Conservation (phyloP, 1,140 invertebrate species). For the Thaumatotibia leucotreta region DNA sequence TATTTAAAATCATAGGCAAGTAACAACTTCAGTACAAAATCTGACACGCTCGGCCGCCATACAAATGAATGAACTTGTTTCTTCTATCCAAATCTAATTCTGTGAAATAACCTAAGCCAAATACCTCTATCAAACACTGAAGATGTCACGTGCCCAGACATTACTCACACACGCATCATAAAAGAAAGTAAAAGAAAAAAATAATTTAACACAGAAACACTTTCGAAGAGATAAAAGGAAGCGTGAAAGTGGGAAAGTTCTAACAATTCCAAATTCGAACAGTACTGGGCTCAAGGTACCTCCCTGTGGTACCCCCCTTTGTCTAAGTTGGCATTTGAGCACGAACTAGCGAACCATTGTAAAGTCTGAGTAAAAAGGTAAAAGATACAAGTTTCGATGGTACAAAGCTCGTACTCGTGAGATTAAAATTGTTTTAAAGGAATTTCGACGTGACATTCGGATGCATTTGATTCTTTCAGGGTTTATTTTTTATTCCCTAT, state of each 20-base stretch:
- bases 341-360: slow-evolving; percentile 54
- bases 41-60: too few species aligned
- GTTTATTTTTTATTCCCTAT: too few species aligned
- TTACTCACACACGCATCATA: slow-evolving; percentile 45
- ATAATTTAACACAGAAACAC: slow-evolving; percentile 67
- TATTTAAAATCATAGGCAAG: too few species aligned
- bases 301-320: slow-evolving; percentile 63
- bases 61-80: too few species aligned
- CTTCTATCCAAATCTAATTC: too few species aligned
- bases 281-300: slow-evolving; percentile 54
- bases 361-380: slow-evolving; percentile 41
- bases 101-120: background rate
- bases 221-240: slow-evolving; percentile 64
- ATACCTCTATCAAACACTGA: background rate
- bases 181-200: slow-evolving; percentile 51
- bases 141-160: background rate
- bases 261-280: slow-evolving; percentile 50
- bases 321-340: slow-evolving; percentile 70
- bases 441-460: background rate
- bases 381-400: slow-evolving; percentile 49
- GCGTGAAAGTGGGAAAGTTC: slow-evolving; percentile 68
- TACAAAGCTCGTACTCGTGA: slow-evolving; percentile 26
- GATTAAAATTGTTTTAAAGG: slow-evolving; percentile 50
- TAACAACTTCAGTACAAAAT: too few species aligned
- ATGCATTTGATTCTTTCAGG: too few species aligned